Evolutionary conservation across 2,888 invertebrate species (phyloP).

Genomic region (Melanargia galathea): DNA sequence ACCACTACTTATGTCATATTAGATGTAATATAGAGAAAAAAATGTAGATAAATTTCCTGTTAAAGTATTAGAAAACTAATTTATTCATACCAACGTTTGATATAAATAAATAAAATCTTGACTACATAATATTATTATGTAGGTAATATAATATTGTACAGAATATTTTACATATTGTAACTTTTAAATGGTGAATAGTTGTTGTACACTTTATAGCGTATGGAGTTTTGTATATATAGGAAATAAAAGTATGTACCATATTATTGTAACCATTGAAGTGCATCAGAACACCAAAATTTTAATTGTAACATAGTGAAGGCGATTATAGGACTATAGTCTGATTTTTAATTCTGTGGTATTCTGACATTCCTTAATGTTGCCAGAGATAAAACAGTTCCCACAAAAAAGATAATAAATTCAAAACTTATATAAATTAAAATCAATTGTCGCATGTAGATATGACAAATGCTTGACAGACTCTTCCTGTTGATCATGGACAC

Average conservation of each 20-base stretch:
- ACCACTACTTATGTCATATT: neutral
- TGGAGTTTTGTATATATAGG: slow-evolving; percentile 57
- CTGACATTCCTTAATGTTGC: too few relatives aligned
- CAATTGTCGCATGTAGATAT: too few relatives aligned
- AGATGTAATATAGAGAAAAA: slow-evolving; percentile 17
- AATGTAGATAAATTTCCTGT: slow-evolving; percentile 52
- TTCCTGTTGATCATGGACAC: too few relatives aligned
- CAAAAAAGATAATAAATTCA: too few relatives aligned
- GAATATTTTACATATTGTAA: slow-evolving; percentile 52
- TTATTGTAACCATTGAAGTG: slow-evolving; percentile 41
- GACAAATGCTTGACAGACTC: too few relatives aligned
- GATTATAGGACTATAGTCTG: too few relatives aligned
- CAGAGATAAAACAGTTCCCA: too few relatives aligned
- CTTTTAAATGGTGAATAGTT: slow-evolving; percentile 42
- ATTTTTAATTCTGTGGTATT: too few relatives aligned
- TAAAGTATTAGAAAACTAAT: slow-evolving; percentile 48
- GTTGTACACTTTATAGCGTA: slow-evolving; percentile 42
- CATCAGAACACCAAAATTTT: slow-evolving; percentile 50
- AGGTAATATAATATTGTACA: slow-evolving; percentile 46
- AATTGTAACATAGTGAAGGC: slow-evolving; percentile 30
- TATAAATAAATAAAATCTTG: slow-evolving; percentile 36
- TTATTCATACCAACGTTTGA: slow-evolving; percentile 45
- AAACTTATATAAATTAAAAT: too few relatives aligned
- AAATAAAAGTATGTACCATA: slow-evolving; percentile 50
- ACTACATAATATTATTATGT: slow-evolving; percentile 32